These are phyloP conservation scores for Limosa lapponica DNA, from an alignment of 2,797 vertebrate species.

Conservation along the genomic window DNA sequence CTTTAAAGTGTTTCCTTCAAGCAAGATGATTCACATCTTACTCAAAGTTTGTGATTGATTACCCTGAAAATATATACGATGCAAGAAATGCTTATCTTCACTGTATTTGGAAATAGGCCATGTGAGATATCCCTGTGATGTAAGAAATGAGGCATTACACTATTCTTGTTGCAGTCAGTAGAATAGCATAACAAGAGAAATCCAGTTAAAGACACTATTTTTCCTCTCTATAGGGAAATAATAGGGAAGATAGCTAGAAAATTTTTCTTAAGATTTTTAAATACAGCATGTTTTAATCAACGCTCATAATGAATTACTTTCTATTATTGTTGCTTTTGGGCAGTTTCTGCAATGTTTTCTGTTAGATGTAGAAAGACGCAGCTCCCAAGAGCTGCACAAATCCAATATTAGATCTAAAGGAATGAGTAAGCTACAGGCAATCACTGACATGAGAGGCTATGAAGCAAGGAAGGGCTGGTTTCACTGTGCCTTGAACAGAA, in stretches of 20 bases:
- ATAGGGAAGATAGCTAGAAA: background rate
- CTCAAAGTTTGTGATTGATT: background rate
- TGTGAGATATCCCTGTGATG: background rate
- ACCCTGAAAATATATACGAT: background rate
- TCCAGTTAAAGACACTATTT: background rate
- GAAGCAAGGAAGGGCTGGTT: background rate
- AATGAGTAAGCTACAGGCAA: background rate
- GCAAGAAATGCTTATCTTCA: background rate
- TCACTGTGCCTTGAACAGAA: background rate
- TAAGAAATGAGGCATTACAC: background rate
- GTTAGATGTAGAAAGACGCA: background rate
- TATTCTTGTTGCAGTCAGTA: background rate
- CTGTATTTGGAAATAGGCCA: background rate
- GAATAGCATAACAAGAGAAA: background rate
- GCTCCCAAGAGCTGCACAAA: background rate
- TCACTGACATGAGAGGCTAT: background rate
- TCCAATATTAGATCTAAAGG: background rate
- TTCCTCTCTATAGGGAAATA: background rate
- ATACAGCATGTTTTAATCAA: background rate
- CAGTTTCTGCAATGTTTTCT: background rate
- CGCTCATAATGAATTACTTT: background rate
- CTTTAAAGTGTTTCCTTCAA: background rate
- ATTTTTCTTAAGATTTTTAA: background rate
- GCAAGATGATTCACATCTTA: background rate
- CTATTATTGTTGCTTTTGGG: background rate